Evolutionary conservation across 2,888 invertebrate genomes (phyloP), one percentile per base, ranked within the genome.

Genomic region (Drosophila cognata): DNA sequence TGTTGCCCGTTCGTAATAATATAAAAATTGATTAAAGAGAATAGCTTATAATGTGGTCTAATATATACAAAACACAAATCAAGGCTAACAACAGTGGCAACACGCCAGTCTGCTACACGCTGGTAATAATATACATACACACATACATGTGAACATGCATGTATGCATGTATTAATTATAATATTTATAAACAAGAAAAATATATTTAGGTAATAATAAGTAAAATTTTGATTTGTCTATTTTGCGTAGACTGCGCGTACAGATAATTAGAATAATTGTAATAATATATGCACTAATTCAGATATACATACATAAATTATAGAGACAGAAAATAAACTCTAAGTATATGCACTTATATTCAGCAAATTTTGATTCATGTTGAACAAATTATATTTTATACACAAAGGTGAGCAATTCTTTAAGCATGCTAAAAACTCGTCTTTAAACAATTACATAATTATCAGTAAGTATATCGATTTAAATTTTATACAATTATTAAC

Each of bases 11-110:
- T 85, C 56, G 72, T 73, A 74, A 82, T 73, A 74, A 81, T 83
- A 73, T 61, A 77, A 77, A 74, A 79, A 71, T 74, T 70, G 71
- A 52, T 66, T 68, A 77, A 79, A 70, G 72, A 75, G 67, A 81
- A 79, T 72, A 55, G 55, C 74, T 77, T 74, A 74, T 60, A 83
- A 87, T 79, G 87, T 86, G 59, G 56, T 83, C 85, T 85, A 85
- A 87, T 89, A 88, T 89, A 72, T 85, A 89, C 89, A 89, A 88
- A 89, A 81, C 82, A 88, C 86, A 84, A 84, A 88, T 84, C 86
- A 82, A 86, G 81, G 84, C 79, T 86, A 88, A 87, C 86, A 86
- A 85, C 81, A 77, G 72, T 84, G 74, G 79, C 77, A 82, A 75
- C 84, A 71, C 69, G 81, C 77, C 79, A 69, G 62, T 74, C 74